Conservation (phyloP, 2,797 vertebrate species). For the Propithecus perrieri region DNA sequence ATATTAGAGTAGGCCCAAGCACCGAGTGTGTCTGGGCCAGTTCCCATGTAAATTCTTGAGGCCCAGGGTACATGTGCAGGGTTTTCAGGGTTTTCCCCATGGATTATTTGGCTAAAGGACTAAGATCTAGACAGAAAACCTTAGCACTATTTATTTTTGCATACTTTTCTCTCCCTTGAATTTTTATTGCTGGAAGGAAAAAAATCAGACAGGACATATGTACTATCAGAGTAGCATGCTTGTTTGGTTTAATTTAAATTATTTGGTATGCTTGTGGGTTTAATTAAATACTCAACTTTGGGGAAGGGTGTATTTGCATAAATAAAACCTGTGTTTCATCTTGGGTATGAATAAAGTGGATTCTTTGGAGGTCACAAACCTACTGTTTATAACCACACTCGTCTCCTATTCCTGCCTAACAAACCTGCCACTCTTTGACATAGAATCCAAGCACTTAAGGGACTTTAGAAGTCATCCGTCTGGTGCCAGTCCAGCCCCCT, state of each 20-base stretch:
- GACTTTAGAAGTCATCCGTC: neutral
- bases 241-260: conserved; percentile 80
- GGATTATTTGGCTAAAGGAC: neutral
- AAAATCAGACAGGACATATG: conserved; percentile 54
- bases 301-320: conserved; percentile 47
- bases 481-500: neutral
- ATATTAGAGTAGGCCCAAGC: neutral
- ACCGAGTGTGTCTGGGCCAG: neutral
- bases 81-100: neutral
- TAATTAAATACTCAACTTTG: conserved; percentile 81
- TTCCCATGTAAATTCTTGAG: neutral
- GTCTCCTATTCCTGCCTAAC: neutral
- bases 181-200: conserved; percentile 72
- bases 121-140: conserved; percentile 16
- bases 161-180: conserved; percentile 64
- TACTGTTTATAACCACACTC: neutral
- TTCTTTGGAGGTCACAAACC: conserved; percentile 3
- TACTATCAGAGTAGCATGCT: conserved; percentile 74
- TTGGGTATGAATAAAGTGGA: neutral
- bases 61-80: neutral
- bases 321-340: conserved; percentile 16
- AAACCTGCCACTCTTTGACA: neutral
- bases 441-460: neutral
- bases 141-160: conserved; percentile 69
- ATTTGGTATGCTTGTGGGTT: conserved; percentile 72